A percentile compares a stretch with the other conserved stretches of the same genome.
These are phyloP conservation scores for Willowsia nigromaculata DNA, from an alignment of 2,888 invertebrate genomes.

Conservation along the genomic window DNA sequence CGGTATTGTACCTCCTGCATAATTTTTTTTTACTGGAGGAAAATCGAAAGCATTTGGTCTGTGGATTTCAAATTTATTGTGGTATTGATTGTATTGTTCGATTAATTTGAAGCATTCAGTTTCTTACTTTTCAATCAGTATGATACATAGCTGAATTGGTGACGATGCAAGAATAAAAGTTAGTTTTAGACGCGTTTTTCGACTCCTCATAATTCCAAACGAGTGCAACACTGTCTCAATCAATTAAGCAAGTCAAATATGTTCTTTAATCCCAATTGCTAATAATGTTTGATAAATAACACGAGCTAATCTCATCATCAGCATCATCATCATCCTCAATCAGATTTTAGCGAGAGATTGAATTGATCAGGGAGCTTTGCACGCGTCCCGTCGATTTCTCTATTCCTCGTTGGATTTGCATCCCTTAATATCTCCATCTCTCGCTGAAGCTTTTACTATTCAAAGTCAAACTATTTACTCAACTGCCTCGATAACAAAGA, in stretches of 20 bases:
- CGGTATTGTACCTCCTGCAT: neutral
- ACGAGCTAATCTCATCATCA: constrained; percentile 6
- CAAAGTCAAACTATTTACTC: neutral
- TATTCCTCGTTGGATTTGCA: neutral
- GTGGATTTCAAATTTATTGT: neutral
- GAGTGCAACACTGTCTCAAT: constrained; percentile 23
- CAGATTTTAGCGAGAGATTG: neutral
- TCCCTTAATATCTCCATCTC: neutral
- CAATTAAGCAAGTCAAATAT: constrained; percentile 54
- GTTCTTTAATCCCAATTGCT: constrained; percentile 45
- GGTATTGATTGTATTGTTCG: neutral
- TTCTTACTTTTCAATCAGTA: neutral
- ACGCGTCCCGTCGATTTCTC: constrained; percentile 4
- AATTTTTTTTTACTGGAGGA: neutral
- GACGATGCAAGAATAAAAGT: neutral
- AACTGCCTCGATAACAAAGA: neutral
- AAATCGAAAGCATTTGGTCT: neutral
- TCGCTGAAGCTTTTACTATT: neutral
- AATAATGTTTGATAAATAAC: constrained; percentile 47
- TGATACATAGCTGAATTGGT: neutral
- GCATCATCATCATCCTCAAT: neutral
- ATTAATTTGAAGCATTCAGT: neutral
- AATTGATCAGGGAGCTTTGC: constrained; percentile 13
- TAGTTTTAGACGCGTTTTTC: neutral
- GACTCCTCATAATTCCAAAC: neutral